Evolutionary conservation across 2,113 vertebrate species (phyloP).

Genomic region (Emydura subglobosa): DNA sequence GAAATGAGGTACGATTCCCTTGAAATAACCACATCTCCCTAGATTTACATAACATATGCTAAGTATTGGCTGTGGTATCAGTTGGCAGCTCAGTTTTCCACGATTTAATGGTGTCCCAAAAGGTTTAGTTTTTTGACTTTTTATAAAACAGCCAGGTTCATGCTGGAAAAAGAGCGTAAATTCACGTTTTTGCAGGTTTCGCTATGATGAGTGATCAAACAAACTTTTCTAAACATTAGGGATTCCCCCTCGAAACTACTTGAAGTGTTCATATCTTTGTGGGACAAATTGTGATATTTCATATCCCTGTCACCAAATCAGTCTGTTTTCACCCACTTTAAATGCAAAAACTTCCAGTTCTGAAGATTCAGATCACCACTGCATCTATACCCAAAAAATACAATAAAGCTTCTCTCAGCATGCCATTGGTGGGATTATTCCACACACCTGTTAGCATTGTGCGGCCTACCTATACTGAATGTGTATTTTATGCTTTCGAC

Average conservation of each 20-base stretch:
- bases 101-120: neutral
- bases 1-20: neutral
- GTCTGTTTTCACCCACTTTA: neutral
- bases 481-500: neutral
- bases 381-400: neutral
- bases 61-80: neutral
- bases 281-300: neutral
- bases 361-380: neutral
- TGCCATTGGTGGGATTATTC: neutral
- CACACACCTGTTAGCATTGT: neutral
- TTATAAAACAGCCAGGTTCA: neutral
- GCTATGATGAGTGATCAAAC: neutral
- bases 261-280: neutral
- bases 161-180: neutral
- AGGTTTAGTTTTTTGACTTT: neutral
- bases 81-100: neutral
- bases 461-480: neutral
- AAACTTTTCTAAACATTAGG: neutral
- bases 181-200: neutral
- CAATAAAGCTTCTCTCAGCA: rapidly evolving
- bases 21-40: neutral
- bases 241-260: neutral
- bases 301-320: neutral
- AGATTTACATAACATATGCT: neutral
- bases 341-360: neutral